Conservation (phyloP, 2,797 vertebrate genomes). For the Gastrophryne carolinensis region DNA sequence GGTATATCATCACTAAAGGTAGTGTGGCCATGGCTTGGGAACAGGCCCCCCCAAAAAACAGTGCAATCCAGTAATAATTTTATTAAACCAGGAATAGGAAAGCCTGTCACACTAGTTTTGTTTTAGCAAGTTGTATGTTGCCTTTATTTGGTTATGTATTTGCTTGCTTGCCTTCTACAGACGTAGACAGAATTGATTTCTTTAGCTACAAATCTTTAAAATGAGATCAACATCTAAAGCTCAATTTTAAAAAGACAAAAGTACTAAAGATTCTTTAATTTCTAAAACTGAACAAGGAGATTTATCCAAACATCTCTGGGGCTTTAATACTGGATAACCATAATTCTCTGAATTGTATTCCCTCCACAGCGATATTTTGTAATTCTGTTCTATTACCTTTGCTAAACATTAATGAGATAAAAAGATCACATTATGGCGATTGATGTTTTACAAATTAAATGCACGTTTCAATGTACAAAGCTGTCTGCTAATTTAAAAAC, state of each 20-base stretch:
- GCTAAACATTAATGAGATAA: constrained; percentile 95
- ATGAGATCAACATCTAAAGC: constrained; percentile 68
- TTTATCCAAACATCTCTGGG: constrained; percentile 76
- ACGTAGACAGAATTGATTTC: constrained; percentile 57
- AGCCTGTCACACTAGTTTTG: constrained; percentile 51
- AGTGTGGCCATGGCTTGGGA: too few relatives aligned
- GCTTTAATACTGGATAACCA: constrained; percentile 78
- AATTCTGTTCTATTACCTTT: constrained; percentile 99
- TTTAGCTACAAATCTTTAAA: constrained; percentile 64
- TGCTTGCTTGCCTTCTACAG: constrained; percentile 66
- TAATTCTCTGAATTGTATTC: constrained; percentile 89
- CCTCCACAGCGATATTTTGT: constrained; percentile 94
- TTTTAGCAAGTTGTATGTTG: constrained; percentile 59
- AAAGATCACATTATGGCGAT: constrained; percentile 87
- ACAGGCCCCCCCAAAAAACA: too few relatives aligned
- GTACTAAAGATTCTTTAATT: constrained; percentile 78
- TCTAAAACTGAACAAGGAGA: constrained; percentile 79
- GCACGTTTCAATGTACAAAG: constrained; percentile 86
- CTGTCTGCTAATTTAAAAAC: constrained; percentile 94
- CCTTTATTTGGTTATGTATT: constrained; percentile 66
- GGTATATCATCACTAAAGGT: too few relatives aligned
- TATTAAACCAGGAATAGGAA: too few relatives aligned
- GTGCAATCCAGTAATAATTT: too few relatives aligned
- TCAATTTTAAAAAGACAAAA: constrained; percentile 71
- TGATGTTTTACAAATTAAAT: constrained; percentile 88